phyloP scores from a whole-genome alignment of 2,113 vertebrate genomes.

The Typhlomys cinereus region DNA sequence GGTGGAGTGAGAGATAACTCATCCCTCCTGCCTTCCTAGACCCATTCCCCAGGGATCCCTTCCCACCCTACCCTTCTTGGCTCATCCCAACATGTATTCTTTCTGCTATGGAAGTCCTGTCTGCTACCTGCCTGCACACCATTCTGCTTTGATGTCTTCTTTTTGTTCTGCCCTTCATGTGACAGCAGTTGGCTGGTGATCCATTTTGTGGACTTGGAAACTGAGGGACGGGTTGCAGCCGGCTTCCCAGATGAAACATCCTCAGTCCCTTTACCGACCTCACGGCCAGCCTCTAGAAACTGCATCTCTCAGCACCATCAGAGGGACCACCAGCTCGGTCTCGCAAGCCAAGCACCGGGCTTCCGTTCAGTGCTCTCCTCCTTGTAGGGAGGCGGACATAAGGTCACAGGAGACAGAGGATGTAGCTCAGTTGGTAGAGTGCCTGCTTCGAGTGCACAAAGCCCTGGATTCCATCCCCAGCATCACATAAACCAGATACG shows the following conservation, averaged over 20 bases:
- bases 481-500: neutral
- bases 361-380: neutral
- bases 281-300: neutral
- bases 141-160: neutral
- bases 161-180: neutral
- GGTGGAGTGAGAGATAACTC: fast-evolving
- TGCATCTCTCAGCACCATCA: neutral
- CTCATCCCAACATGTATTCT: neutral
- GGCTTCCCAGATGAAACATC: neutral
- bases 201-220: neutral
- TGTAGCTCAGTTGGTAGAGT: neutral
- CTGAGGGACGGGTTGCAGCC: neutral
- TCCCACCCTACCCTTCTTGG: neutral
- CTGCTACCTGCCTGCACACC: neutral
- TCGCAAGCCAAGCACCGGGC: neutral
- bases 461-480: neutral
- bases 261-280: neutral
- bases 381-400: neutral
- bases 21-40: neutral
- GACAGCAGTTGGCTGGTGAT: neutral
- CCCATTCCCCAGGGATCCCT: neutral
- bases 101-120: neutral
- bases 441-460: neutral
- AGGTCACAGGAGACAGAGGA: neutral
- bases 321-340: neutral